Evolutionary conservation across 1,140 invertebrate genomes (phyloP).

Genomic region (Aphis gossypii): DNA sequence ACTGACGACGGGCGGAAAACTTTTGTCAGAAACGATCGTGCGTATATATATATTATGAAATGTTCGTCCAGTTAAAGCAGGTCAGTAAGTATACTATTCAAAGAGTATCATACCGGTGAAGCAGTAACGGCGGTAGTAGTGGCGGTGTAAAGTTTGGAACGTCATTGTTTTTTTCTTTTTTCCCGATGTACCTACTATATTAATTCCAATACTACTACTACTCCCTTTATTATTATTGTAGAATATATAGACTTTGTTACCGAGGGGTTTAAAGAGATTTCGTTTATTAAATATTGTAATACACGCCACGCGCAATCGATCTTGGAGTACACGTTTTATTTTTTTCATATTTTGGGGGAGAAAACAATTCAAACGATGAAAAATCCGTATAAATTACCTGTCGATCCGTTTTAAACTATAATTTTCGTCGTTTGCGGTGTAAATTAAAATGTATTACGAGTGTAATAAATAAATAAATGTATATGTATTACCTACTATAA

Average conservation of each 20-base stretch:
- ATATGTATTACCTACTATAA: too few relatives aligned
- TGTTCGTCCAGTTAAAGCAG: neutral
- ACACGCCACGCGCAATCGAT: neutral
- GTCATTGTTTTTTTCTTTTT: constrained; percentile 13
- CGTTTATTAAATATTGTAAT: neutral
- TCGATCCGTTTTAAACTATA: neutral
- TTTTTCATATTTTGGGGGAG: neutral
- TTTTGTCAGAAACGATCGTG: neutral
- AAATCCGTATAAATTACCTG: neutral
- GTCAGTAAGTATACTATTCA: constrained; percentile 22
- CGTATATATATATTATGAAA: neutral
- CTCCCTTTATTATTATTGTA: neutral
- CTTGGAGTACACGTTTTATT: neutral
- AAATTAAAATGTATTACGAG: too few relatives aligned
- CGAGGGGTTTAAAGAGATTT: neutral
- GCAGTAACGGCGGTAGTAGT: neutral
- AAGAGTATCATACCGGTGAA: neutral
- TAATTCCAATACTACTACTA: too few relatives aligned
- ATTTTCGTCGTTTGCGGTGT: too few relatives aligned
- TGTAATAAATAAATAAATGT: too few relatives aligned
- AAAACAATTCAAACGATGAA: neutral
- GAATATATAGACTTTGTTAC: neutral
- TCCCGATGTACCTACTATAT: neutral
- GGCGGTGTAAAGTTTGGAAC: neutral
- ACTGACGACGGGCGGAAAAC: neutral